A percentile compares a stretch with the other conserved stretches of the same genome.
Conservation (phyloP, 2,888 invertebrate species). For the Carpatolechia fugitivella region DNA sequence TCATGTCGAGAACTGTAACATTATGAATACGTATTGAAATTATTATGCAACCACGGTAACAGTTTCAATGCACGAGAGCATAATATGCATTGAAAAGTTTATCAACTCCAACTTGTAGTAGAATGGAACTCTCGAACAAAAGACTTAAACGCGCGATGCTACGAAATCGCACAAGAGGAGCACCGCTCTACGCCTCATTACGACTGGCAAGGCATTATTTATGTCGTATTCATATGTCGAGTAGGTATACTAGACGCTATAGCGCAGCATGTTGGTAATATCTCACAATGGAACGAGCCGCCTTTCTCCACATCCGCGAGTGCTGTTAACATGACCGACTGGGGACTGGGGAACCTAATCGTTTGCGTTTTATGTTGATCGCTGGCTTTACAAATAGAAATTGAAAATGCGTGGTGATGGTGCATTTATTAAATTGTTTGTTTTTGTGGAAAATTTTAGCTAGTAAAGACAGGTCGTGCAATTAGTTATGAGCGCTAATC, state of each 20-base stretch:
- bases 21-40: conserved; percentile 12
- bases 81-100: conserved; percentile 14
- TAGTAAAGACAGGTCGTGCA: too few species aligned
- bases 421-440: conserved; percentile 25
- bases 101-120: conserved; percentile 16
- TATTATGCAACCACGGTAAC: conserved; percentile 15
- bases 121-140: conserved; percentile 39
- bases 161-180: conserved; percentile 30
- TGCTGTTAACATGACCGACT: conserved; percentile 43
- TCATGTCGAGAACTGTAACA: conserved; percentile 8
- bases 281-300: conserved; percentile 33
- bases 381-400: conserved; percentile 26
- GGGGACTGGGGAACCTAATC: conserved; percentile 34
- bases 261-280: conserved; percentile 20
- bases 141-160: conserved; percentile 58
- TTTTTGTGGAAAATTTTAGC: too few species aligned
- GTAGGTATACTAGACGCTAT: conserved; percentile 14
- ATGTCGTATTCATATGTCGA: conserved; percentile 31
- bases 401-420: conserved; percentile 28
- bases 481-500: too few species aligned
- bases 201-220: conserved; percentile 31
- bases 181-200: conserved; percentile 27
- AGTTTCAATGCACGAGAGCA: conserved; percentile 3
- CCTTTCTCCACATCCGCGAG: conserved; percentile 48
- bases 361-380: conserved; percentile 31